A percentile compares a stretch with the other conserved stretches of the same genome.
phyloP scores from a whole-genome alignment of 2,888 invertebrate species.

The Nowickia ferox region DNA sequence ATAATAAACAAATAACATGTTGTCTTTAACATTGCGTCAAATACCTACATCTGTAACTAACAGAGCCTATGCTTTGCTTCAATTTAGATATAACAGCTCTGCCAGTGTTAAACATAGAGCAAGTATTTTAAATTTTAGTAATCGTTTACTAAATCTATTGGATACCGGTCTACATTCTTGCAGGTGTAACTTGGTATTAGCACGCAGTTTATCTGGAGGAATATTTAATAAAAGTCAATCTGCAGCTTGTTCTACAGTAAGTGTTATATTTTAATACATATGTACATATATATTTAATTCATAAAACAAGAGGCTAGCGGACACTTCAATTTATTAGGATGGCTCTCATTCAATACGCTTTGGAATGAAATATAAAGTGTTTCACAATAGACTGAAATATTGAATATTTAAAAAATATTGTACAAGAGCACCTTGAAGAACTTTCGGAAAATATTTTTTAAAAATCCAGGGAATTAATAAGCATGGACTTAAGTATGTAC shows the following conservation, averaged over 20 bases:
- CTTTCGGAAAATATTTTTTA: no score
- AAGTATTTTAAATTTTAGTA: constrained; percentile 10
- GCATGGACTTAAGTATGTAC: neutral
- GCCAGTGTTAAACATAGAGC: constrained; percentile 28
- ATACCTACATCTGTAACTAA: constrained; percentile 44
- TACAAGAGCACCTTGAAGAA: no score
- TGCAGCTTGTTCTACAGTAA: constrained; percentile 60
- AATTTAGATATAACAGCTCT: constrained; percentile 49
- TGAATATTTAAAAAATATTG: no score
- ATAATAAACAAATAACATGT: neutral
- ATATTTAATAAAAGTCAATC: constrained; percentile 23
- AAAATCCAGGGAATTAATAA: neutral
- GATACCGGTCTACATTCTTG: neutral
- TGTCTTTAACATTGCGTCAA: constrained; percentile 37
- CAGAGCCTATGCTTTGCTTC: constrained; percentile 29
- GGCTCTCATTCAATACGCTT: no score
- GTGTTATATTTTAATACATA: constrained; percentile 25
- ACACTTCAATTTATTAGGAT: no score
- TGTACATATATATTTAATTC: neutral
- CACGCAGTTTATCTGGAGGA: constrained; percentile 6
- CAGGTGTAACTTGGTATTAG: neutral
- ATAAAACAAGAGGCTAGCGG: neutral
- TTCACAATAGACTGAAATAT: no score
- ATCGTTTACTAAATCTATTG: constrained; percentile 9
- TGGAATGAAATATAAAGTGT: no score